Conservation (phyloP, 2,797 vertebrate species). For the Propithecus perrieri region DNA sequence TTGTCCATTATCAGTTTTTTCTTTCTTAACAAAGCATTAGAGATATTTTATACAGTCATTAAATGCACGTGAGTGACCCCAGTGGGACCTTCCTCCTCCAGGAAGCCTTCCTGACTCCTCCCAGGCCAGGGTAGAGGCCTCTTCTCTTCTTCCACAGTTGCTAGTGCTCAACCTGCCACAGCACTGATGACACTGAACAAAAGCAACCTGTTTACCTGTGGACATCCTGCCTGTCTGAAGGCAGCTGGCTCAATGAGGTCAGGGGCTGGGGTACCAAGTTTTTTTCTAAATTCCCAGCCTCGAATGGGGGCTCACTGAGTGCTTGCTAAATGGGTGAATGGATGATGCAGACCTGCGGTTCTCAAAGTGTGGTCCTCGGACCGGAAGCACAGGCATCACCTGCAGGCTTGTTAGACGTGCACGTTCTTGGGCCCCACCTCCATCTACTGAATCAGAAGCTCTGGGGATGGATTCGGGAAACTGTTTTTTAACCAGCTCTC, state of each 20-base stretch:
- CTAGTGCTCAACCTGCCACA: background rate
- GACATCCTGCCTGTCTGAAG: background rate
- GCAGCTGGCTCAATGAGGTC: background rate
- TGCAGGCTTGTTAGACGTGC: accelerated
- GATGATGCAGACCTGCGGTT: accelerated
- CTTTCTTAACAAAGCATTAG: background rate
- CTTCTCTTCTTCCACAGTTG: background rate
- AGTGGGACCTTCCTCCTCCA: background rate
- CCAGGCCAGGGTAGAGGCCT: background rate
- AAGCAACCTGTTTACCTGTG: background rate
- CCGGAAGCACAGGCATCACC: background rate
- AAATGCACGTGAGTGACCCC: background rate
- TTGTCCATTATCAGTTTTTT: background rate
- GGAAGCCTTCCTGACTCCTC: background rate
- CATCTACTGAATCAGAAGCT: background rate
- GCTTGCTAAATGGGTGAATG: background rate
- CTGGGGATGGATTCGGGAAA: accelerated
- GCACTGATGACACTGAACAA: background rate
- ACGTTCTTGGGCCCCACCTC: background rate
- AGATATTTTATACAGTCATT: background rate
- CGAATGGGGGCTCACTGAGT: accelerated
- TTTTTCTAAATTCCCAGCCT: background rate
- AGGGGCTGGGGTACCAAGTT: background rate
- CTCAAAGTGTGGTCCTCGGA: background rate
- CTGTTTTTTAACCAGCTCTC: background rate